Percentiles rank a stretch among this genome's conserved stretches.
These are phyloP conservation scores for Crotalus horridus DNA, from an alignment of 2,113 vertebrate genomes.

Conservation along the genomic window DNA sequence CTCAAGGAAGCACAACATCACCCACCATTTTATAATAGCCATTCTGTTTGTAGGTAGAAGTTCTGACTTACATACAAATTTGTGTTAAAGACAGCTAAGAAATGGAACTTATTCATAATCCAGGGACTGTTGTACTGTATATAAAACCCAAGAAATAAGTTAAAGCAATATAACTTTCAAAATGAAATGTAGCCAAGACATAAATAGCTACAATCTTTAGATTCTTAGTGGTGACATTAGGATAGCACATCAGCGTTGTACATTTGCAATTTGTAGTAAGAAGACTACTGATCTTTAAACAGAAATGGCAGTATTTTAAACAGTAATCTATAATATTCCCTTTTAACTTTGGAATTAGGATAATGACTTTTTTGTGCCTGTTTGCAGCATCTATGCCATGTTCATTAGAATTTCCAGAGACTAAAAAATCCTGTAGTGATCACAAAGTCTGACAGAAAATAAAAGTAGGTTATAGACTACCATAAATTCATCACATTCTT, in stretches of 20 bases:
- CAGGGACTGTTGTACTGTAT: not conserved
- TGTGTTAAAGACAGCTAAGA: not conserved
- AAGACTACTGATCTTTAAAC: slow-evolving; percentile 2
- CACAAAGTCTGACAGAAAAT: not conserved
- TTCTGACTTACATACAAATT: not conserved
- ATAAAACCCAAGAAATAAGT: not conserved
- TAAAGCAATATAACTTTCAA: slow-evolving; percentile 3
- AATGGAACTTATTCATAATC: not conserved
- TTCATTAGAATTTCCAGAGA: not conserved
- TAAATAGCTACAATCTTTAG: slow-evolving; percentile 1
- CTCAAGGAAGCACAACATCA: not conserved
- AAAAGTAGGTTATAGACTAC: not conserved
- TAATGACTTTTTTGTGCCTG: not conserved
- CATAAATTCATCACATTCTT: not conserved
- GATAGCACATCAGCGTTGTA: not conserved
- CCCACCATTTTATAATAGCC: not conserved
- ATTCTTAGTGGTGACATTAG: not conserved
- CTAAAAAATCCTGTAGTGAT: not conserved
- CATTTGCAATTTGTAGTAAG: slow-evolving; percentile 1
- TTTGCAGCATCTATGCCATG: not conserved
- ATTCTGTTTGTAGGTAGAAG: not conserved
- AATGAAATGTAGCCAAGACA: slow-evolving; percentile 1
- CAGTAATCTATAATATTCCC: not conserved
- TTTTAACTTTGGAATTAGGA: not conserved
- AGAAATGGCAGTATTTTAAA: slow-evolving; percentile 3